Percentiles rank a stretch among this genome's conserved stretches.
These are phyloP conservation scores for Ommatoiulus sabulosus DNA, from an alignment of 2,888 invertebrate species.

Conservation along the genomic window DNA sequence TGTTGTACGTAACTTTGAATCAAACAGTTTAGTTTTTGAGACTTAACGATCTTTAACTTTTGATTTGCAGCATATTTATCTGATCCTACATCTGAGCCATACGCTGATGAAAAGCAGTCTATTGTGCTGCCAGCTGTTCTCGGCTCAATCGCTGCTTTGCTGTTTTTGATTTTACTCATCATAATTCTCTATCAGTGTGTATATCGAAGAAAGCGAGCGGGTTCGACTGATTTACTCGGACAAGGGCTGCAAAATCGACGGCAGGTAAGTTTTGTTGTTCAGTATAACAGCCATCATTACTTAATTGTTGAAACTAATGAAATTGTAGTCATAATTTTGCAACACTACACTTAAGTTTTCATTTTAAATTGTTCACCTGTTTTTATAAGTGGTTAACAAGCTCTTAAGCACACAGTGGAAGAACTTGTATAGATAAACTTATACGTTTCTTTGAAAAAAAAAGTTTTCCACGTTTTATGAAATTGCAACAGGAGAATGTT, in stretches of 20 bases:
- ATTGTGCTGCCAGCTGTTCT: slow-evolving; percentile 49
- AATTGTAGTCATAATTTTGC: no score
- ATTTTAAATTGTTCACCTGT: no score
- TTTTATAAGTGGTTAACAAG: no score
- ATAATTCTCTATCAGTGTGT: slow-evolving; percentile 49
- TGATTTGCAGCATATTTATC: slow-evolving; percentile 30
- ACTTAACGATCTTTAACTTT: not conserved
- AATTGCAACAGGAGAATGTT: no score
- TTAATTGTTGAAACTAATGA: no score
- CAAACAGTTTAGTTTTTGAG: not conserved
- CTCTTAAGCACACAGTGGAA: no score
- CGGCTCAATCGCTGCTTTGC: slow-evolving; percentile 45
- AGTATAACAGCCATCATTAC: no score
- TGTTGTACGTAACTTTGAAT: not conserved
- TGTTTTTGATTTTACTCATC: slow-evolving; percentile 42
- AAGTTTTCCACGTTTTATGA: no score
- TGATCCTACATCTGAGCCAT: slow-evolving; percentile 46
- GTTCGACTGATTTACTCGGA: not conserved
- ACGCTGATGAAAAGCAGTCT: not conserved
- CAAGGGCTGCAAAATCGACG: slow-evolving; percentile 33
- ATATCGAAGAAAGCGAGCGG: not conserved
- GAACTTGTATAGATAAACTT: no score
- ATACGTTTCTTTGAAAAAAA: no score
- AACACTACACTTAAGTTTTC: no score
- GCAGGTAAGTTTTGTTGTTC: not conserved